Evolutionary conservation across 2,888 invertebrate genomes (phyloP).

Genomic region (Dryococelus australis): DNA sequence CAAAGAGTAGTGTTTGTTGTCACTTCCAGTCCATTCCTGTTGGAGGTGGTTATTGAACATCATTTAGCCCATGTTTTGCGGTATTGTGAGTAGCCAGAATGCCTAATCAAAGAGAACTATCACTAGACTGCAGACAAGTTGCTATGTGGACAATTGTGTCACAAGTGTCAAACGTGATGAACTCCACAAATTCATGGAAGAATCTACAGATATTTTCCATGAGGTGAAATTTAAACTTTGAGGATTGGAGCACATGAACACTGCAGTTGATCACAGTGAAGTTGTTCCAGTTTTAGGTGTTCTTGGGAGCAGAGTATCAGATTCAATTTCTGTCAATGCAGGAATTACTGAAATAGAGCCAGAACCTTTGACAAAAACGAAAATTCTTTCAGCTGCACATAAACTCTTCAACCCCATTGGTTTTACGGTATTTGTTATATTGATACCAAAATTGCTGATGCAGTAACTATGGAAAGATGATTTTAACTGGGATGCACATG

Average conservation of each 20-base stretch:
- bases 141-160: conserved; percentile 4
- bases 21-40: conserved; percentile 38
- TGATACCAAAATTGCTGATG: not conserved
- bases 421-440: not conserved
- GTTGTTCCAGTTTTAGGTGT: not conserved
- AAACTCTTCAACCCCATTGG: too few species aligned
- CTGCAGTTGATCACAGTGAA: not conserved
- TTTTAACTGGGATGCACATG: not conserved
- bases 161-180: not conserved
- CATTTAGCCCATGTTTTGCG: conserved; percentile 28
- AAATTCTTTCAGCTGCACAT: too few species aligned
- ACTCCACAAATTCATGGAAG: not conserved
- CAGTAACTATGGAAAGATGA: not conserved
- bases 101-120: not conserved
- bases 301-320: not conserved
- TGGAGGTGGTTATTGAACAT: conserved; percentile 35
- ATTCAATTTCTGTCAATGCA: too few species aligned
- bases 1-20: too few species aligned
- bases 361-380: too few species aligned
- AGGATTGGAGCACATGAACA: not conserved
- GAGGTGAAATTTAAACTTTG: not conserved
- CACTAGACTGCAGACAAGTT: not conserved
- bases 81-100: not conserved
- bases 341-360: too few species aligned
- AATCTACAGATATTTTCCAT: not conserved